phyloP scores from a whole-genome alignment of 2,113 vertebrate genomes.

The Tamias sibiricus region DNA sequence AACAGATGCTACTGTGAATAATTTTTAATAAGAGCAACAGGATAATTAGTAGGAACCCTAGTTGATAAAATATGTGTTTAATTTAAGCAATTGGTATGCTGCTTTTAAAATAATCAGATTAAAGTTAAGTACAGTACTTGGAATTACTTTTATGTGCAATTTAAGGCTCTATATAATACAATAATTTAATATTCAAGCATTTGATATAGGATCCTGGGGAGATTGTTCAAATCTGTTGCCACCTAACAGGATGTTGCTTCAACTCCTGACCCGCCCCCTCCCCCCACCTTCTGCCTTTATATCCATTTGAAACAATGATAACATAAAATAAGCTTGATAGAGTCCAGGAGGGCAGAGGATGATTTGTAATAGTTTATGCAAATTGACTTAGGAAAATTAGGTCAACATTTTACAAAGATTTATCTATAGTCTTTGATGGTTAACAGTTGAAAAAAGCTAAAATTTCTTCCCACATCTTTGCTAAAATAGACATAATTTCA shows the following conservation, averaged over 20 bases:
- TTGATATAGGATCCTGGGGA: neutral
- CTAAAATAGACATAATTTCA: neutral
- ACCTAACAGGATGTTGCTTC: neutral
- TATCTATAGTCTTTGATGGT: neutral
- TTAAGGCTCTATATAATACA: conserved; percentile 29
- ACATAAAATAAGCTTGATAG: neutral
- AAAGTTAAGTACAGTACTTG: conserved; percentile 74
- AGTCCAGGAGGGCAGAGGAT: neutral
- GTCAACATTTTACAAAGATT: neutral
- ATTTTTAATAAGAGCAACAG: conserved; percentile 65
- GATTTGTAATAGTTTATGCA: neutral
- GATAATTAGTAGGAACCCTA: conserved; percentile 66
- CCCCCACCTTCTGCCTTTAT: neutral
- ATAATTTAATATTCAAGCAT: neutral
- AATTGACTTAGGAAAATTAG: neutral
- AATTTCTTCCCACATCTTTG: neutral
- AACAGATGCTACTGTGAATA: conserved; percentile 21
- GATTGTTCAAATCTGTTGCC: neutral
- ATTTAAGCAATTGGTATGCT: conserved; percentile 69
- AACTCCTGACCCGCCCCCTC: neutral
- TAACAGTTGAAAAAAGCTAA: neutral
- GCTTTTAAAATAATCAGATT: conserved; percentile 66
- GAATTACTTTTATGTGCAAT: conserved; percentile 63
- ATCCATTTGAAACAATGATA: neutral
- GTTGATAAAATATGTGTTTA: conserved; percentile 77